Evolutionary conservation across 2,113 vertebrate species (phyloP).

Genomic region (Eulemur rufifrons): DNA sequence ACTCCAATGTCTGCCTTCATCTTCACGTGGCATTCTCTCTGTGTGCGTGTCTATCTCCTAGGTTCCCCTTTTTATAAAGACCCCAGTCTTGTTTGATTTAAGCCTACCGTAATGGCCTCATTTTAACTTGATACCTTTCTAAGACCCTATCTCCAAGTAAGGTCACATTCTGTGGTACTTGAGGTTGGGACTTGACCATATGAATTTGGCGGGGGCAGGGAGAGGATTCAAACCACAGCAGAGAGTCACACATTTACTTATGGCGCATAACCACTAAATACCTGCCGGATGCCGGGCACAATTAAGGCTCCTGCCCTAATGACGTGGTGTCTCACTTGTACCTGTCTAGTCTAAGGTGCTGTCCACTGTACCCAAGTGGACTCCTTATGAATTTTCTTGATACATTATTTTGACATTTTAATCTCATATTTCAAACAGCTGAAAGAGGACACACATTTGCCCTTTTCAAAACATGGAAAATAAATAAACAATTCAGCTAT

Average conservation of each 20-base stretch:
- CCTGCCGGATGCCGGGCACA: not conserved
- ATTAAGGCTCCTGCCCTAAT: not conserved
- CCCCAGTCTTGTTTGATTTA: not conserved
- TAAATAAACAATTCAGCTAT: not conserved
- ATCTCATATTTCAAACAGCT: not conserved
- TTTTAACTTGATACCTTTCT: not conserved
- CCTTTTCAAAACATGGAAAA: not conserved
- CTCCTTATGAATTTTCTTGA: not conserved
- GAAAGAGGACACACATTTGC: not conserved
- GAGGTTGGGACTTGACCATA: not conserved
- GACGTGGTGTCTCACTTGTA: not conserved
- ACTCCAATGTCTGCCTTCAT: not conserved
- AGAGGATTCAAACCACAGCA: not conserved
- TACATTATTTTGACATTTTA: not conserved
- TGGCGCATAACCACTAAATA: not conserved
- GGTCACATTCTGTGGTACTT: not conserved
- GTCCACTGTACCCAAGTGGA: not conserved
- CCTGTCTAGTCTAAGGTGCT: not conserved
- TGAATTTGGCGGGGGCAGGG: accelerated
- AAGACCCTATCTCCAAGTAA: not conserved
- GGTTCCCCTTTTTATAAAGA: not conserved
- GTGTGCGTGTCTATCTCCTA: not conserved
- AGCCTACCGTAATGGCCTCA: not conserved
- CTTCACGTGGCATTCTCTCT: not conserved
- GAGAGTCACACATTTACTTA: not conserved